Evolutionary conservation across 2,113 vertebrate genomes (phyloP), one percentile per base, ranked within the genome.

Genomic region (Verasper variegatus): DNA sequence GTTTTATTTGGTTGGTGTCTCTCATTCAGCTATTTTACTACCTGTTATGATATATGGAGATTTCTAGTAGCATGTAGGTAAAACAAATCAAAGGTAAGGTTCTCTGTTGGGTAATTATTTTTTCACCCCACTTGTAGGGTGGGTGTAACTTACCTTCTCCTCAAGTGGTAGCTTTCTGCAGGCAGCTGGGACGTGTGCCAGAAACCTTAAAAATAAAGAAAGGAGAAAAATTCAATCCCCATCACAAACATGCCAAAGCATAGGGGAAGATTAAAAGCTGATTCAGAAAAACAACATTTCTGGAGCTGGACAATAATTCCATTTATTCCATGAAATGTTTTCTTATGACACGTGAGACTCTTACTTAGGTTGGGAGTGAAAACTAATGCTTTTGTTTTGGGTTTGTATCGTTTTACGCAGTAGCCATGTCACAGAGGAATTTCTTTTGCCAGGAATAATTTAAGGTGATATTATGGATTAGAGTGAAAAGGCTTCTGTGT

Each of bases 371-470:
- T 45, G 42, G 68, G 68, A 76, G 84, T 83, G 56, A 81, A 94
- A 93, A 86, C 45, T 49, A 69, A 90, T 88, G 84, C 68, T 89
- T 85, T 90, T 91, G 80, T 89, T 93, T 86, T 90, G 78, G 78
- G 70, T 92, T 87, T 77, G 82, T 93, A 91, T 93, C 82, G 42
- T 73, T 91, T 92, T 89, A 91, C 81, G 52, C 82, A 87, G 91
- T 92, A 92, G 90, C 89, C 40, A 11, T 73, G 74, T 69, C 87
- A 68, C 81, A 70, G 74, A 69, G 85, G 89, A 92, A 79, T 89
- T 90, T 79, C 67, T 60, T 49, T 72, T 76, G 88, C 80, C 90
- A 89, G 71, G 87, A 83, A 89, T 90, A 89, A 90, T 90, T 92
- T 87, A 85, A 83, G 76, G 81, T 77, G 67, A 85, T 82, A 81